These are phyloP conservation scores for Pyxicephalus adspersus DNA, from an alignment of 2,113 vertebrate genomes.

Conservation along the genomic window DNA sequence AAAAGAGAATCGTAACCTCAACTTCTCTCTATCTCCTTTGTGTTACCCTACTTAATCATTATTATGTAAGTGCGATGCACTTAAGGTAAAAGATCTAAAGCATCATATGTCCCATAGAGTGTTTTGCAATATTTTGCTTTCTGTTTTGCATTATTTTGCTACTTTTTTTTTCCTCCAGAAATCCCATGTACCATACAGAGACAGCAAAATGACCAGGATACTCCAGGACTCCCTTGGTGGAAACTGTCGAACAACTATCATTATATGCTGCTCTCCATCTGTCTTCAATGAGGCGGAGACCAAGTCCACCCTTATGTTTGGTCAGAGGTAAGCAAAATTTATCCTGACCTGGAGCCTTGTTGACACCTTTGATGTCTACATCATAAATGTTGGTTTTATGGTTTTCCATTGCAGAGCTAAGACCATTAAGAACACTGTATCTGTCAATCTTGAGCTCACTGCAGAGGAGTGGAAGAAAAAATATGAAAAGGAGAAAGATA, in stretches of 20 bases:
- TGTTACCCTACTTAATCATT: no score
- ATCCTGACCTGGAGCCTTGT: neutral
- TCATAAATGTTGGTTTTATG: neutral
- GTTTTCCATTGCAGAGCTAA: constrained; percentile 77
- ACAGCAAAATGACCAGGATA: constrained; percentile 96
- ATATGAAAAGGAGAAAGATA: constrained; percentile 92
- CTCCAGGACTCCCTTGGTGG: constrained; percentile 94
- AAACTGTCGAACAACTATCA: constrained; percentile 92
- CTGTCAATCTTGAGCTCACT: constrained; percentile 91
- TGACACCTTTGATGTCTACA: neutral
- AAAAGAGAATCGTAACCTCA: no score
- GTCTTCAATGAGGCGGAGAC: constrained; percentile 92
- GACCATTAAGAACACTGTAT: constrained; percentile 95
- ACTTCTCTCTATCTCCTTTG: no score
- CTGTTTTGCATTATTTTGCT: neutral
- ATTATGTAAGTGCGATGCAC: no score
- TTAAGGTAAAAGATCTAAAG: no score
- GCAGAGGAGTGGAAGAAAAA: constrained; percentile 97
- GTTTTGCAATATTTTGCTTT: neutral
- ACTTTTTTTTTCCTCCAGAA: constrained; percentile 72
- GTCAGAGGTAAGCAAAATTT: constrained; percentile 81
- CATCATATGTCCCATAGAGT: no score
- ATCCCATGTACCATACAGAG: constrained; percentile 90
- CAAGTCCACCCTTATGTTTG: constrained; percentile 93
- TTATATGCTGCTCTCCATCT: constrained; percentile 94